Evolutionary conservation across 2,888 invertebrate genomes (phyloP), one percentile per base, ranked within the genome.

Genomic region (Omphaloscelis lunosa): DNA sequence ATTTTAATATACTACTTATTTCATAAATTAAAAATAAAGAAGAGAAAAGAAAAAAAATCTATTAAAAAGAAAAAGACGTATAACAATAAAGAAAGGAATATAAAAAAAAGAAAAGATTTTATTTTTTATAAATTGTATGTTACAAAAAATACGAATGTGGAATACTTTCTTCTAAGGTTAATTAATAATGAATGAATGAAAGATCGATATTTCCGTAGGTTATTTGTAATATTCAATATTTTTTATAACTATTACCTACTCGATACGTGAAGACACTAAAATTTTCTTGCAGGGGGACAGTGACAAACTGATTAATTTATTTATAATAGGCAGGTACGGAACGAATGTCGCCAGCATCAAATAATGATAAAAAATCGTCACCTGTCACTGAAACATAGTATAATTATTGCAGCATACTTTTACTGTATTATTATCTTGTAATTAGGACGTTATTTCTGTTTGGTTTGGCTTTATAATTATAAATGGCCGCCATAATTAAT

Each of bases 401-500:
- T 48, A 45, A 17, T 67, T n/a, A 71, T 51, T 59, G 17, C 15
- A 12, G 51, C 20, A 15, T 39, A 65, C 23, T 63, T 76, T 71
- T 69, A 74, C 27, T 8, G 9, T 67, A 80, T 34, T 59, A 63
- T 83, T 73, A 75, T 58, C 12, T 29, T 74, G 45, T 84, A 78
- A 78, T 80, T 69, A 68, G 51, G 29, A 59, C 45, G 63, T 53
- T 65, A 73, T 71, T 53, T 72, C 70, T n/a, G 51, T 72, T 72
- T 87, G 79, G 83, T 88, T 63, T 81, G 45, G 41, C 41, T 74
- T 58, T n/a, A 65, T 82, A 79, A 86, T 86, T 79, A 75, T 63
- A 58, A 69, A 63, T 71, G 58, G 51, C 68, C 12, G 65, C 41
- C 29, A 41, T 72, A 65, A 48, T 68, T 58, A 63, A 79, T 88